phyloP scores from a whole-genome alignment of 2,888 invertebrate genomes.

The Nebria brevicollis region DNA sequence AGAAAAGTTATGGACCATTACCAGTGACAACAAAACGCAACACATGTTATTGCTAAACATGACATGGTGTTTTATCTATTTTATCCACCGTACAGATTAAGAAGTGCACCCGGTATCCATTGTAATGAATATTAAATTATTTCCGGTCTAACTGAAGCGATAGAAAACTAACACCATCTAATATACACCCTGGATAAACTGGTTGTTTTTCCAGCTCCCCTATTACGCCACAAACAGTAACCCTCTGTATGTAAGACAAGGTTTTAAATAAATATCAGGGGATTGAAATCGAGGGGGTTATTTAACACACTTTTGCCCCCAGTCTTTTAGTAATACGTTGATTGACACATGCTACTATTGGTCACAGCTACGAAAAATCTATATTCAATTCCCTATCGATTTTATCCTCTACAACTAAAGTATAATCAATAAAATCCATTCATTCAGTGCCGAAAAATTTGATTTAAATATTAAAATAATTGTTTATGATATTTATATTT shows the following conservation, averaged over 20 bases:
- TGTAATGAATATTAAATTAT: slow-evolving; percentile 62
- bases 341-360: slow-evolving; percentile 16
- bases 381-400: too few relatives aligned
- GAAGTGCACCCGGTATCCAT: slow-evolving; percentile 54
- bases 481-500: neutral
- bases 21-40: slow-evolving; percentile 48
- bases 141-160: slow-evolving; percentile 50
- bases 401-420: too few relatives aligned
- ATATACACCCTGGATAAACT: neutral
- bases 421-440: too few relatives aligned
- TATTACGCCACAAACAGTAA: neutral
- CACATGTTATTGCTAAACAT: slow-evolving; percentile 58
- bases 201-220: neutral
- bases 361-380: neutral
- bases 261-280: slow-evolving; percentile 48
- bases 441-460: too few relatives aligned
- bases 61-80: slow-evolving; percentile 51
- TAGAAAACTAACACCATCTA: slow-evolving; percentile 27
- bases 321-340: slow-evolving; percentile 4
- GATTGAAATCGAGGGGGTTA: slow-evolving; percentile 33
- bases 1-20: slow-evolving; percentile 29
- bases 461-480: too few relatives aligned
- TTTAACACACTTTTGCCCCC: slow-evolving; percentile 36
- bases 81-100: slow-evolving; percentile 35
- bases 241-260: slow-evolving; percentile 22